Evolutionary conservation across 2,113 vertebrate genomes (phyloP).

Genomic region (Chelonoidis abingdonii): DNA sequence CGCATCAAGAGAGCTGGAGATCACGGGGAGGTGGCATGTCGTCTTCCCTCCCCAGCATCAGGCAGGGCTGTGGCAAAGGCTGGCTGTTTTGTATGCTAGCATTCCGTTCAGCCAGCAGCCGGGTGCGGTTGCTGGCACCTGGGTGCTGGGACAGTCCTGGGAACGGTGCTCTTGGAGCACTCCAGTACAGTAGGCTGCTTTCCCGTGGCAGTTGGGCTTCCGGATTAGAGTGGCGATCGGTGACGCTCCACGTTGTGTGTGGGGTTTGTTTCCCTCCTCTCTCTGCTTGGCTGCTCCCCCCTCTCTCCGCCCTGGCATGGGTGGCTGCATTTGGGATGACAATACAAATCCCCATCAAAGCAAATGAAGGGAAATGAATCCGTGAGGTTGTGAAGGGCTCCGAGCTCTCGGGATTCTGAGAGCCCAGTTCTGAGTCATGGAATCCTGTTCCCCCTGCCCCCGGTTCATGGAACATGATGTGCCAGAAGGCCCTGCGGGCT

Average conservation of each 20-base stretch:
- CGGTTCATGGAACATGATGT: not conserved
- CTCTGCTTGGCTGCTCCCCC: not conserved
- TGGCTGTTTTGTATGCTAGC: no score
- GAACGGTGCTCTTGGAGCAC: not conserved
- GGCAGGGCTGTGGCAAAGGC: no score
- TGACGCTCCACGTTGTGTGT: not conserved
- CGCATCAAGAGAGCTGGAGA: no score
- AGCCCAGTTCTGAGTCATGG: conserved; percentile 42
- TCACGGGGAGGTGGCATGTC: no score
- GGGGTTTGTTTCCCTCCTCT: not conserved
- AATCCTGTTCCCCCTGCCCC: not conserved
- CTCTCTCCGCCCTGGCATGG: not conserved
- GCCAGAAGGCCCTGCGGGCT: not conserved
- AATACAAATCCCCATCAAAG: conserved; percentile 63
- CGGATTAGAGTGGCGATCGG: not conserved
- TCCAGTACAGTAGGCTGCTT: not conserved
- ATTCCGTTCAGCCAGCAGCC: not conserved
- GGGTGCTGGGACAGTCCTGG: not conserved
- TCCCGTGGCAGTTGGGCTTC: not conserved
- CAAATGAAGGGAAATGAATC: conserved; percentile 68
- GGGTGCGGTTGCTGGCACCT: not conserved
- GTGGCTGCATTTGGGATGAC: conserved; percentile 7
- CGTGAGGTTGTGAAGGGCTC: conserved; percentile 49
- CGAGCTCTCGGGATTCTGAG: not conserved
- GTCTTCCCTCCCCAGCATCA: no score